Evolutionary conservation across 2,888 invertebrate species (phyloP).

Genomic region (Ernsta delagoae): DNA sequence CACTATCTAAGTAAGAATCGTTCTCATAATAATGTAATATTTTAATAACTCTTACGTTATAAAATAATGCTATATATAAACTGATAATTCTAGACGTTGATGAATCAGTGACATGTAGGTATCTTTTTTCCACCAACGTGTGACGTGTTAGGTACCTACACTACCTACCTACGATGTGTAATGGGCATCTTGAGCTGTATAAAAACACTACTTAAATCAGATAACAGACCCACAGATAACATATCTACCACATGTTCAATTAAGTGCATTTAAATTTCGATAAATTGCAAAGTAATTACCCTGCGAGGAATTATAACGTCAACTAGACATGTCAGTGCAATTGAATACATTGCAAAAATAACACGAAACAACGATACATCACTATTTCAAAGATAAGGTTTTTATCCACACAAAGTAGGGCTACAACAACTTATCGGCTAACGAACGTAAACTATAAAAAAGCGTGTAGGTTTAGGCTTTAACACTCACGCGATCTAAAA

Average conservation of each 20-base stretch:
- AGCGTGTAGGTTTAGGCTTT: slow-evolving; percentile 10
- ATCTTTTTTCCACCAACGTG: too few species aligned
- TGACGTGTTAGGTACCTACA: background rate
- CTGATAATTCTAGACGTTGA: background rate
- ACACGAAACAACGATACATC: slow-evolving; percentile 24
- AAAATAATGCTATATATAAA: too few species aligned
- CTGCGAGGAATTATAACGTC: slow-evolving; percentile 27
- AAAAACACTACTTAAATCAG: background rate
- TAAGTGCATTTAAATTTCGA: slow-evolving; percentile 23
- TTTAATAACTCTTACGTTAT: too few species aligned
- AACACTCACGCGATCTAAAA: slow-evolving; percentile 30
- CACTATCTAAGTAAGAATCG: background rate
- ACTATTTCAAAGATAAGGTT: slow-evolving; percentile 28
- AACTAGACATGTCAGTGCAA: slow-evolving; percentile 5
- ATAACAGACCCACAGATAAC: slow-evolving; percentile 8
- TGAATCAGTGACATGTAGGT: background rate
- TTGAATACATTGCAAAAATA: slow-evolving; percentile 12
- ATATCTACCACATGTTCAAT: slow-evolving; percentile 2
- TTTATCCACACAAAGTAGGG: slow-evolving; percentile 23
- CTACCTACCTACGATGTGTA: too few species aligned
- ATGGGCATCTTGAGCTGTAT: background rate
- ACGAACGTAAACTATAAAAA: slow-evolving; percentile 25
- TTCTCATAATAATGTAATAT: background rate
- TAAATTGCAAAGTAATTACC: slow-evolving; percentile 29
- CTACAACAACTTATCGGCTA: slow-evolving; percentile 12